A percentile compares a stretch with the other conserved stretches of the same genome.
Evolutionary conservation across 2,888 invertebrate species (phyloP).

Genomic region (Rhagophthalmus giganteus): DNA sequence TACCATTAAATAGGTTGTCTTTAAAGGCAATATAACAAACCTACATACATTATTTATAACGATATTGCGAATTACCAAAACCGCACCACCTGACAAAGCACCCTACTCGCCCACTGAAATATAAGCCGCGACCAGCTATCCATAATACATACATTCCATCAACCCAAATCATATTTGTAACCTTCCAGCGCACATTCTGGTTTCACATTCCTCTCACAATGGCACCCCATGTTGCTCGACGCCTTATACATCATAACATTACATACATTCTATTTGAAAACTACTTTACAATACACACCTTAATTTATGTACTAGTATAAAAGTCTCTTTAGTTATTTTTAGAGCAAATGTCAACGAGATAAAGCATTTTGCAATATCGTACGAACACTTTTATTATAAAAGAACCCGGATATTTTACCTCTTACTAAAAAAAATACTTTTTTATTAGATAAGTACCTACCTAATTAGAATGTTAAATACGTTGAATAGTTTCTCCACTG

Average conservation of each 20-base stretch:
- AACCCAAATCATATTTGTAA: conserved; percentile 50
- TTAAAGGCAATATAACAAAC: conserved; percentile 23
- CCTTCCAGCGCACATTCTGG: conserved; percentile 49
- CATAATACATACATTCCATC: conserved; percentile 49
- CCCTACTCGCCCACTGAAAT: conserved; percentile 41
- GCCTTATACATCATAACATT: conserved; percentile 36
- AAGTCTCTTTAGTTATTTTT: background rate
- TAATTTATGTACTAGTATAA: conserved; percentile 6
- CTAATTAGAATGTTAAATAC: too few species aligned
- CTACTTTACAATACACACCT: conserved; percentile 24
- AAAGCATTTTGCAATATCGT: too few species aligned
- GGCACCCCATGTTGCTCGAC: conserved; percentile 43
- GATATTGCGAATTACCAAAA: conserved; percentile 26
- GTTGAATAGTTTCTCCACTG: too few species aligned
- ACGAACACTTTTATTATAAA: too few species aligned
- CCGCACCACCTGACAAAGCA: conserved; percentile 25
- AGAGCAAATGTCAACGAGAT: background rate
- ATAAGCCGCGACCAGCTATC: conserved; percentile 46
- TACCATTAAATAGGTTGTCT: background rate
- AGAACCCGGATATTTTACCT: too few species aligned
- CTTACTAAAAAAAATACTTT: too few species aligned
- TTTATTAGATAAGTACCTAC: too few species aligned
- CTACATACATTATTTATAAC: conserved; percentile 38
- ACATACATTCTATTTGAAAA: conserved; percentile 33
- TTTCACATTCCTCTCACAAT: conserved; percentile 48